These are phyloP conservation scores for Caenorhabditis sinica DNA, from an alignment of 2,888 invertebrate species.

Conservation along the genomic window DNA sequence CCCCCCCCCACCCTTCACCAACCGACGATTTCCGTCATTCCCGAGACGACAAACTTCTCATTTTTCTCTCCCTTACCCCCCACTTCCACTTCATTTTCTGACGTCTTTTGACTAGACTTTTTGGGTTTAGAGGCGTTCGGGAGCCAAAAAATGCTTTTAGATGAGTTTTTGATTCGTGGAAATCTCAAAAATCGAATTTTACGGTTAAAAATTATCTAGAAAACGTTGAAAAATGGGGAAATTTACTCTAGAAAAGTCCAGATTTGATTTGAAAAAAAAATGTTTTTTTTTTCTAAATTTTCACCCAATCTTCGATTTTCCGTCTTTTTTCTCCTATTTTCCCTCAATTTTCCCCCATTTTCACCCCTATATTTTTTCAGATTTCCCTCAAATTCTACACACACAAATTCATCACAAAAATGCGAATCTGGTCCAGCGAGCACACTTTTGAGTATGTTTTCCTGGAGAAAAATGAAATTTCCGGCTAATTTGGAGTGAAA, in stretches of 20 bases:
- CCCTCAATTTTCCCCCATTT: conserved; percentile 1
- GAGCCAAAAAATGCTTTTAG: background rate
- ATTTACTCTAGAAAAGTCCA: no score
- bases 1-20: background rate
- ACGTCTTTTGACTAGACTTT: background rate
- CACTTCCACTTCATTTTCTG: background rate
- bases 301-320: background rate
- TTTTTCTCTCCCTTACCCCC: no score
- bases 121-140: background rate
- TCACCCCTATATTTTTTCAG: conserved; percentile 8
- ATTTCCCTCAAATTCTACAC: background rate
- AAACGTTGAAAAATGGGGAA: background rate
- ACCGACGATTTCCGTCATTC: conserved; percentile 43
- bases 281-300: background rate
- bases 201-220: background rate
- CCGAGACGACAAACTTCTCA: conserved; percentile 27
- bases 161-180: background rate
- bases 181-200: background rate
- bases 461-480: background rate
- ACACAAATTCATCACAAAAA: conserved; percentile 45
- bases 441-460: conserved; percentile 81
- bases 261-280: no score
- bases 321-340: background rate
- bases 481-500: conserved; percentile 1
- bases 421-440: conserved; percentile 82